These are phyloP conservation scores for Brachylomia viminalis DNA, from an alignment of 2,888 invertebrate genomes.

Conservation along the genomic window DNA sequence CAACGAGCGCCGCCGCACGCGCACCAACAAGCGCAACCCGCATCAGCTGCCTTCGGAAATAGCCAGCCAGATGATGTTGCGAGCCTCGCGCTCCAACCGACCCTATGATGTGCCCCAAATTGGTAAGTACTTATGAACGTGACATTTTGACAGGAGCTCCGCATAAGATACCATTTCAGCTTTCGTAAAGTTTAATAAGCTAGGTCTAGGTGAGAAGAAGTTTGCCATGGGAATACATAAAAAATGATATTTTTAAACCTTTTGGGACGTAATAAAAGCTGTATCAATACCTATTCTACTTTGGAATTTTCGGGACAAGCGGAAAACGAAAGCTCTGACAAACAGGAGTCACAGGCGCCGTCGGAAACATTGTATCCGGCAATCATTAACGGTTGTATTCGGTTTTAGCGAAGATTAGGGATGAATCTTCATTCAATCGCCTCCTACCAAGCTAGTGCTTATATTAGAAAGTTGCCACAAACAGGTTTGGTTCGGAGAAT, in stretches of 20 bases:
- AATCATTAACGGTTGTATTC: slow-evolving; percentile 27
- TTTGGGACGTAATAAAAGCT: not conserved
- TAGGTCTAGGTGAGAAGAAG: not conserved
- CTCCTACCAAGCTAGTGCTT: slow-evolving; percentile 5
- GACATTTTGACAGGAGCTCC: not conserved
- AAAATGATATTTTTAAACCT: not conserved
- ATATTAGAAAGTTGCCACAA: slow-evolving; percentile 5
- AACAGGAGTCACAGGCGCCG: slow-evolving; percentile 6
- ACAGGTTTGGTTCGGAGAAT: slow-evolving; percentile 4
- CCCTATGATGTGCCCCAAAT: slow-evolving; percentile 97
- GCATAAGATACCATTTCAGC: not conserved
- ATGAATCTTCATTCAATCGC: slow-evolving; percentile 22
- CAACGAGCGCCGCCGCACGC: slow-evolving; percentile 83
- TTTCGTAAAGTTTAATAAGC: not conserved
- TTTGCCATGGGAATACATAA: not conserved
- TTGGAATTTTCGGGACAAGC: slow-evolving; percentile 5
- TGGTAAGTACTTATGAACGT: slow-evolving; percentile 90
- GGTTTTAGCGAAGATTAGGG: slow-evolving; percentile 23
- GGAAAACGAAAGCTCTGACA: not conserved
- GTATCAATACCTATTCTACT: slow-evolving; percentile 1
- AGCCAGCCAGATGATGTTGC: slow-evolving; percentile 94
- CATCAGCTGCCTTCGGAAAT: slow-evolving; percentile 89
- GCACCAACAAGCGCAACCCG: slow-evolving; percentile 82
- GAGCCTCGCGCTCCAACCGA: slow-evolving; percentile 93
- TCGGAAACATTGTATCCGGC: slow-evolving; percentile 30